phyloP scores from a whole-genome alignment of 1,140 invertebrate species.

The Grapholita molesta region DNA sequence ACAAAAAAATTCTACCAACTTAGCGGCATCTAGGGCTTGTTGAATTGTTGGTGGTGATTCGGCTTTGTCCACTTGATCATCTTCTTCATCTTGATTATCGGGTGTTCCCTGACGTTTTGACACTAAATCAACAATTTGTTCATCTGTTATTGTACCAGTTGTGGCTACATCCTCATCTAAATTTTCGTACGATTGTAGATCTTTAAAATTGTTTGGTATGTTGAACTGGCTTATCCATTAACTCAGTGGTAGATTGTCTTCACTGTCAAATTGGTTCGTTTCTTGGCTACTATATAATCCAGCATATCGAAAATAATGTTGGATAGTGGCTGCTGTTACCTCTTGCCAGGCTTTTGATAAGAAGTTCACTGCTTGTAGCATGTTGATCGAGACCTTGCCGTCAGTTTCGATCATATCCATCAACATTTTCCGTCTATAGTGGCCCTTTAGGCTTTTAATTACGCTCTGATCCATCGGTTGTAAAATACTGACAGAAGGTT shows the following conservation, averaged over 20 bases:
- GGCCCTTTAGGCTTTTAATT: constrained; percentile 49
- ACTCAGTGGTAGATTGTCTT: constrained; percentile 32
- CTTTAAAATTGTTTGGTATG: constrained; percentile 28
- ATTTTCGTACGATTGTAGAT: constrained; percentile 34
- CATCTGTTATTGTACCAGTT: constrained; percentile 31
- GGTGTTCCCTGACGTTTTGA: constrained; percentile 29
- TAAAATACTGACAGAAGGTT: constrained; percentile 51
- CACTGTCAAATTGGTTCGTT: constrained; percentile 30
- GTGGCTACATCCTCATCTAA: constrained; percentile 33
- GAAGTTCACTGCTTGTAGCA: constrained; percentile 38
- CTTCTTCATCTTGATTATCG: constrained; percentile 17
- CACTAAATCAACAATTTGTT: constrained; percentile 34
- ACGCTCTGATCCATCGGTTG: constrained; percentile 74
- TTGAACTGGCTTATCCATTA: constrained; percentile 35
- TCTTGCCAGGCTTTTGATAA: constrained; percentile 39
- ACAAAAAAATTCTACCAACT: too few relatives aligned
- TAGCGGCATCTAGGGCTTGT: constrained; percentile 19
- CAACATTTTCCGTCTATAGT: constrained; percentile 40
- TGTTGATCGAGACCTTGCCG: constrained; percentile 35
- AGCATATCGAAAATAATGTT: constrained; percentile 29
- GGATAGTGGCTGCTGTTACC: constrained; percentile 32
- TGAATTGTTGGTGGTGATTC: constrained; percentile 20
- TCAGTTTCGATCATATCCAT: constrained; percentile 40
- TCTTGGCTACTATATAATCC: constrained; percentile 27
- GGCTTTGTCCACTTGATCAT: constrained; percentile 19